Evolutionary conservation across 2,113 vertebrate species (phyloP).

Genomic region (Leucoraja erinaceus): DNA sequence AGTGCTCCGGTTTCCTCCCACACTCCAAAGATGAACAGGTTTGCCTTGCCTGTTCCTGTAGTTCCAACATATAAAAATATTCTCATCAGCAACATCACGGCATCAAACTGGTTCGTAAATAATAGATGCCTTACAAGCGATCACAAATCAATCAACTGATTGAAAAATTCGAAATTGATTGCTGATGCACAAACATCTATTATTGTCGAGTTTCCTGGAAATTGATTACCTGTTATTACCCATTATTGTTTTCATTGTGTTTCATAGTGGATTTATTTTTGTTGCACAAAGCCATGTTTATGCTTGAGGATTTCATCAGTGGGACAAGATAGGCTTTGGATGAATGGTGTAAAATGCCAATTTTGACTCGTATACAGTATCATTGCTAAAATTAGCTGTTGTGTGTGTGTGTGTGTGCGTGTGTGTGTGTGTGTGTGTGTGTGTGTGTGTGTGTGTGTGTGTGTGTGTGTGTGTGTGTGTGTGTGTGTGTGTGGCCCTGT

Average conservation of each 20-base stretch:
- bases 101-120: neutral
- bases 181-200: neutral
- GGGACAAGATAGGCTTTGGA: neutral
- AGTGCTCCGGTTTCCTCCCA: too few relatives aligned
- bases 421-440: too few relatives aligned
- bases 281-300: neutral
- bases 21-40: neutral
- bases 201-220: neutral
- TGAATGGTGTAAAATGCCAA: neutral
- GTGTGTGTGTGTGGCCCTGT: neutral
- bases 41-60: neutral
- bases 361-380: neutral
- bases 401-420: too few relatives aligned
- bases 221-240: neutral
- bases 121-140: neutral
- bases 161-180: conserved; percentile 10
- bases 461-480: neutral
- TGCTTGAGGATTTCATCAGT: neutral
- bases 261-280: neutral
- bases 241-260: neutral
- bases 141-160: neutral
- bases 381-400: neutral
- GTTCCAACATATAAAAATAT: neutral
- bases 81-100: neutral
- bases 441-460: too few relatives aligned